Evolutionary conservation across 2,888 invertebrate species (phyloP).

Genomic region (Oligia fasciuncula): DNA sequence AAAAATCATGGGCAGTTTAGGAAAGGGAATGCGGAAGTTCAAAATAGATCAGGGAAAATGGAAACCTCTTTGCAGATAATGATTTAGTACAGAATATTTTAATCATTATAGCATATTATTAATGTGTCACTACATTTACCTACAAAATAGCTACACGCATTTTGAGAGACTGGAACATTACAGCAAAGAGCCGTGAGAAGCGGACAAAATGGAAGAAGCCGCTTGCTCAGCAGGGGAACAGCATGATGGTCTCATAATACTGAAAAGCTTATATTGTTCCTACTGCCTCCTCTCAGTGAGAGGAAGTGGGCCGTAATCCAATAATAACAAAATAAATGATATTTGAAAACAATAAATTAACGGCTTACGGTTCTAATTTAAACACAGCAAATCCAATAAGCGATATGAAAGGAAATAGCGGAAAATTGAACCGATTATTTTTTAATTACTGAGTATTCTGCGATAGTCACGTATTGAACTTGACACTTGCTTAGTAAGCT

Average conservation of each 20-base stretch:
- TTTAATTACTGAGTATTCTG: constrained; percentile 22
- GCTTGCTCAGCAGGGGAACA: background rate
- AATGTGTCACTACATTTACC: no score
- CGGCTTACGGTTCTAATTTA: background rate
- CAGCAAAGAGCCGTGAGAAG: background rate
- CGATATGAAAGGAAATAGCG: background rate
- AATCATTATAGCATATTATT: background rate
- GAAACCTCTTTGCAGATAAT: no score
- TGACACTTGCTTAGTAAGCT: background rate
- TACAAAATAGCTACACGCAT: background rate
- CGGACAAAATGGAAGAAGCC: background rate
- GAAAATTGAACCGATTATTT: constrained; percentile 9
- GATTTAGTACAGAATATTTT: background rate
- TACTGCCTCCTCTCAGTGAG: background rate
- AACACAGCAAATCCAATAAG: constrained; percentile 4
- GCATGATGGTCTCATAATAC: background rate
- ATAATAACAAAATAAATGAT: background rate
- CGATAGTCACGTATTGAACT: constrained; percentile 18
- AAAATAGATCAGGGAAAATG: background rate
- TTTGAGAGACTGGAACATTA: background rate
- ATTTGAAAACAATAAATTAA: background rate
- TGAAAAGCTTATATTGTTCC: background rate
- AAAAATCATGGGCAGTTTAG: background rate
- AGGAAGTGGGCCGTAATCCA: background rate
- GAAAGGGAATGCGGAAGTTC: background rate